Evolutionary conservation across 1,140 invertebrate genomes (phyloP).

Genomic region (Pseudomyrmex gracilis): DNA sequence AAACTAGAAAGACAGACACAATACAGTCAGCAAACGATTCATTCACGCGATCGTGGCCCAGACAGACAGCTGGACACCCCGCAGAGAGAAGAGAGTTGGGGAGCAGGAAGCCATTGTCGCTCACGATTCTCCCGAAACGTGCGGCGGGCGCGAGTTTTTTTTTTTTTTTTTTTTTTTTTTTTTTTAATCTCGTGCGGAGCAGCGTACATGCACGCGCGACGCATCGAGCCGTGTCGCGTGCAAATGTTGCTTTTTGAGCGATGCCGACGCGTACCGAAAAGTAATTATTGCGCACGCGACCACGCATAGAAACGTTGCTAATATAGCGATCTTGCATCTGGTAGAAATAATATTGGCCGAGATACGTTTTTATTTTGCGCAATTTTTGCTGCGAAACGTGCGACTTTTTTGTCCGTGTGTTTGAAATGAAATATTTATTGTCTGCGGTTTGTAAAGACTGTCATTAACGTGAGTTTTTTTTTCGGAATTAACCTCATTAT

Average conservation of each 20-base stretch:
- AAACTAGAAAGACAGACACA: conserved; percentile 68
- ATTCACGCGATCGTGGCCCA: conserved; percentile 63
- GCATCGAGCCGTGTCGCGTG: conserved; percentile 66
- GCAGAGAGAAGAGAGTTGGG: conserved; percentile 36
- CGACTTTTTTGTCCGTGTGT: conserved; percentile 4
- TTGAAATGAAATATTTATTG: background rate
- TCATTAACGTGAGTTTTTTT: conserved; percentile 14
- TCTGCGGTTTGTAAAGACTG: too few species aligned
- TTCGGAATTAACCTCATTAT: conserved; percentile 3
- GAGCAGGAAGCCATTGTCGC: conserved; percentile 70
- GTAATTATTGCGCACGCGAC: conserved; percentile 76
- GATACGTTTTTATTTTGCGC: background rate
- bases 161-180: conserved; percentile 57
- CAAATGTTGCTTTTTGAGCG: conserved; percentile 73
- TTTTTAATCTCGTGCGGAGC: conserved; percentile 43
- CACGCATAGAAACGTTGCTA: conserved; percentile 71
- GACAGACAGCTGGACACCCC: conserved; percentile 67
- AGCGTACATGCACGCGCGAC: conserved; percentile 20
- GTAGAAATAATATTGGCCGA: conserved; percentile 64
- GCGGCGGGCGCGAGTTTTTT: conserved; percentile 43
- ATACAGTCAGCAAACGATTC: conserved; percentile 64
- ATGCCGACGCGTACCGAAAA: conserved; percentile 72
- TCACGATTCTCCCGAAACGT: conserved; percentile 68
- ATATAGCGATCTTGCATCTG: conserved; percentile 54
- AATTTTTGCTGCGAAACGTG: background rate